A percentile compares a stretch with the other conserved stretches of the same genome.
Conservation (phyloP, 2,113 vertebrate genomes). For the Sardina pilchardus region DNA sequence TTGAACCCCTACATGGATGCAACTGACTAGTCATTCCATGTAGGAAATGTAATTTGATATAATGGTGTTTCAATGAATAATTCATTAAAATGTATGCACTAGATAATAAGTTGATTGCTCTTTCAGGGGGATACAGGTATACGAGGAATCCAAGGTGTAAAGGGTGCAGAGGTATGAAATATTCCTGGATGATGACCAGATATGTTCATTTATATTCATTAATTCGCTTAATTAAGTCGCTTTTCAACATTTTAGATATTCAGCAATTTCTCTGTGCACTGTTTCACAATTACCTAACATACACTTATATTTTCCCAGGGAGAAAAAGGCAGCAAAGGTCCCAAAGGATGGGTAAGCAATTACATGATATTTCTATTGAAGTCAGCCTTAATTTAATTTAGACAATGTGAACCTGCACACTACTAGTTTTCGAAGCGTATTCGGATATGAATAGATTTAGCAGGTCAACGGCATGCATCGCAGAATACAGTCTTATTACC, state of each 20-base stretch:
- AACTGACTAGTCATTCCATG: not conserved
- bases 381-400: not conserved
- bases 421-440: not conserved
- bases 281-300: not conserved
- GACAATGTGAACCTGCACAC: not conserved
- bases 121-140: constrained; percentile 69
- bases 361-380: not conserved
- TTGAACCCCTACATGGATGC: not conserved
- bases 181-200: not conserved
- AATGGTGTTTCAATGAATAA: not conserved
- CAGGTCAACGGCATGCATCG: not conserved
- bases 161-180: constrained; percentile 64
- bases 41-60: not conserved
- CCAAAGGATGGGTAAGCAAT: constrained; percentile 67
- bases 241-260: constrained; percentile 19
- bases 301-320: constrained; percentile 53
- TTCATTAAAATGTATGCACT: no score
- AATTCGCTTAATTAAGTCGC: no score
- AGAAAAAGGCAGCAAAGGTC: constrained; percentile 64
- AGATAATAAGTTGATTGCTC: constrained; percentile 21
- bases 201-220: no score
- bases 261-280: not conserved
- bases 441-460: not conserved
- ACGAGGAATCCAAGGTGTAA: constrained; percentile 63
- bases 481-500: not conserved